phyloP scores from a whole-genome alignment of 2,113 vertebrate genomes.

The Hydrochoerus hydrochaeris region DNA sequence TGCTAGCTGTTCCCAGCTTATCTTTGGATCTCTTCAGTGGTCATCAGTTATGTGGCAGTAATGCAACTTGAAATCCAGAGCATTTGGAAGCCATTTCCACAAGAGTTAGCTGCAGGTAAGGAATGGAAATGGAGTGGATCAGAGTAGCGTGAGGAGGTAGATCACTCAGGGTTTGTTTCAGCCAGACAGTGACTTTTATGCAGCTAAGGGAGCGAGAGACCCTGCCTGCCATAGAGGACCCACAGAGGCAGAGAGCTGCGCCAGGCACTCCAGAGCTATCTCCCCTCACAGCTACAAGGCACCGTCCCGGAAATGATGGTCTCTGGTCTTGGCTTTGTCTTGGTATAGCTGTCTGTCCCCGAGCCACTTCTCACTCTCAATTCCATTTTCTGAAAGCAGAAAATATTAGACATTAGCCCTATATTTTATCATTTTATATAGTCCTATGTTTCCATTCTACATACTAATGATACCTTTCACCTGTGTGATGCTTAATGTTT shows the following conservation, averaged over 20 bases:
- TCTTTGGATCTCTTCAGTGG: background rate
- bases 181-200: background rate
- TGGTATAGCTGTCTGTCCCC: background rate
- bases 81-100: background rate
- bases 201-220: background rate
- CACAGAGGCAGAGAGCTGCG: background rate
- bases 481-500: background rate
- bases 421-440: background rate
- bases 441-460: constrained; percentile 14
- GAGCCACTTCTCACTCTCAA: background rate
- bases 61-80: constrained; percentile 3
- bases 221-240: background rate
- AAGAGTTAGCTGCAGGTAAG: background rate
- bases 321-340: background rate
- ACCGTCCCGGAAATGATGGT: background rate
- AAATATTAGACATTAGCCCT: background rate
- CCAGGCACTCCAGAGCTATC: background rate
- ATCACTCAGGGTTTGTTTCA: background rate
- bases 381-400: background rate
- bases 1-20: background rate
- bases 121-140: background rate
- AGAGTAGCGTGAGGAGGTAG: background rate
- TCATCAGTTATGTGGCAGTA: background rate
- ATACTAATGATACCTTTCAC: background rate
- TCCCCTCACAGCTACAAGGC: background rate